phyloP scores from a whole-genome alignment of 2,888 invertebrate genomes.

The Apodemia hepburni region DNA sequence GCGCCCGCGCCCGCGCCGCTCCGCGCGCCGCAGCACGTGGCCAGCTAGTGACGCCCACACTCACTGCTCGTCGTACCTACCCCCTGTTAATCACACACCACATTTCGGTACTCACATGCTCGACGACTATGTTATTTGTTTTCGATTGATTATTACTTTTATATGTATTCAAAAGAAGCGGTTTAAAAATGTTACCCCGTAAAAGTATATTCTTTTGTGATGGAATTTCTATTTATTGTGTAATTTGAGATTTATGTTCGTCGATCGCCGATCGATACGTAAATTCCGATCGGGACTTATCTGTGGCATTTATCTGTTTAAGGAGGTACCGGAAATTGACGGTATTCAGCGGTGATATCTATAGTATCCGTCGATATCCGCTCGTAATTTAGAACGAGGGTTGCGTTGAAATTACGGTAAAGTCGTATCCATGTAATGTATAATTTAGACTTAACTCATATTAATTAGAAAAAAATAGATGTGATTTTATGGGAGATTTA shows the following conservation, averaged over 20 bases:
- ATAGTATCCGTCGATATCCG: conserved; percentile 25
- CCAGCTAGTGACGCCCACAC: conserved; percentile 69
- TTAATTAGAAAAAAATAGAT: conserved; percentile 31
- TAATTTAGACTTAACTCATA: conserved; percentile 39
- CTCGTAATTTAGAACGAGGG: conserved; percentile 5
- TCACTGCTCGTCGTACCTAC: conserved; percentile 22
- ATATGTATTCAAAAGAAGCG: conserved; percentile 29
- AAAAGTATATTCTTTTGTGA: conserved; percentile 22
- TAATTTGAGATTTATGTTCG: conserved; percentile 11
- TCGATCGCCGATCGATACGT: conserved; percentile 20
- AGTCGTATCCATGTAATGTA: conserved; percentile 35
- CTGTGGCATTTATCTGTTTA: conserved; percentile 26
- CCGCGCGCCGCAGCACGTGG: conserved; percentile 51
- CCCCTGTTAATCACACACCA: conserved; percentile 20
- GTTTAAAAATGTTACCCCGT: conserved; percentile 33
- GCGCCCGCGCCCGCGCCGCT: neutral
- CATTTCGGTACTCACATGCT: neutral
- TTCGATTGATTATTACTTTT: conserved; percentile 25
- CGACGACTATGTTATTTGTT: neutral
- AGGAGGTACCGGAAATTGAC: conserved; percentile 24
- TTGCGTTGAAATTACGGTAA: conserved; percentile 30
- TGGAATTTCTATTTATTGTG: neutral
- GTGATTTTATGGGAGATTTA: conserved; percentile 62
- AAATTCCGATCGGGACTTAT: conserved; percentile 22
- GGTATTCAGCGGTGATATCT: conserved; percentile 39